These are phyloP conservation scores for Eumacrocentrus americanus DNA, from an alignment of 2,888 invertebrate genomes.

Conservation along the genomic window DNA sequence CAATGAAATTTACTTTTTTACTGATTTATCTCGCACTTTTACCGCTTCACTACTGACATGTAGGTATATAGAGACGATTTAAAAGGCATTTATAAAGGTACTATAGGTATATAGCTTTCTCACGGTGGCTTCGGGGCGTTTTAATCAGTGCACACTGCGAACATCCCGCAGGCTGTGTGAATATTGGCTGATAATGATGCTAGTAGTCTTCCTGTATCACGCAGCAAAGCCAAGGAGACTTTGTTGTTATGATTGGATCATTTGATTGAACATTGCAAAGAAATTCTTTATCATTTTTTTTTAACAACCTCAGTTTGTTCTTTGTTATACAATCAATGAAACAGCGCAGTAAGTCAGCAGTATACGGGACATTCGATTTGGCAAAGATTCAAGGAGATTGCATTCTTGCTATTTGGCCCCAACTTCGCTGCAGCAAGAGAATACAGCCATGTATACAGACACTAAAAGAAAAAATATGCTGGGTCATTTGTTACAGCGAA, in stretches of 20 bases:
- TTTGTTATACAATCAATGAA: constrained; percentile 3
- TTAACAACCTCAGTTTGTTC: too few relatives aligned
- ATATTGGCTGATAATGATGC: not conserved
- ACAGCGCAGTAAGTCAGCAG: not conserved
- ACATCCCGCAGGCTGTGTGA: constrained; percentile 11
- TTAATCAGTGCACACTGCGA: constrained; percentile 18
- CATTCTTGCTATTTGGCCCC: constrained; percentile 30
- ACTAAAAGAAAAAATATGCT: not conserved
- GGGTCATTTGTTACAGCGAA: not conserved
- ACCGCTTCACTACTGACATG: too few relatives aligned
- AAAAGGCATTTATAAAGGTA: not conserved
- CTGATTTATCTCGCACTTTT: too few relatives aligned
- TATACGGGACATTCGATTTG: constrained; percentile 37
- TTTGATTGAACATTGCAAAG: too few relatives aligned
- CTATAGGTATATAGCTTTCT: not conserved
- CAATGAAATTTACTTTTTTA: too few relatives aligned
- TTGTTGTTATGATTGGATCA: too few relatives aligned
- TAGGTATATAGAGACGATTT: not conserved
- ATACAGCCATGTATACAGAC: not conserved
- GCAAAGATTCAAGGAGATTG: constrained; percentile 31
- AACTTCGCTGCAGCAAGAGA: constrained; percentile 9
- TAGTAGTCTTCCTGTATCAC: not conserved
- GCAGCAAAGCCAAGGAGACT: not conserved
- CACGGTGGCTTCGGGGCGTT: constrained; percentile 10
- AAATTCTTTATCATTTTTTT: too few relatives aligned